Conservation (phyloP, 2,888 invertebrate species). For the Papilio demoleus region DNA sequence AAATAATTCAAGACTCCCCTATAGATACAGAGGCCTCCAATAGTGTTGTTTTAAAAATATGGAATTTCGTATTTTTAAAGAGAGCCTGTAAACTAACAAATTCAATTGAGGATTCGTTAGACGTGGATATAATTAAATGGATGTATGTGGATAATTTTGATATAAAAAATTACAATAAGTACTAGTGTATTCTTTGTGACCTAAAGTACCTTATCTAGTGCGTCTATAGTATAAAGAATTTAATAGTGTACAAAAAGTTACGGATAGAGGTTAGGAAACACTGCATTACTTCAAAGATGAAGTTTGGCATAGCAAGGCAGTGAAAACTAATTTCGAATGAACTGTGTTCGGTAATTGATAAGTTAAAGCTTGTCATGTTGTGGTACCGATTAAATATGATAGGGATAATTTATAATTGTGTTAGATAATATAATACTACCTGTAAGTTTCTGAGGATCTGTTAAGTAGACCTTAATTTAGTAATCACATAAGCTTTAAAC, state of each 20-base stretch:
- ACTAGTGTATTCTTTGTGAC: no score
- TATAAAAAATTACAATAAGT: neutral
- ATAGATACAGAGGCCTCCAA: no score
- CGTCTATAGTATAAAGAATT: neutral
- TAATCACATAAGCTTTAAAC: neutral
- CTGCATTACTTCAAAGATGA: neutral
- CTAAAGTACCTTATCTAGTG: neutral
- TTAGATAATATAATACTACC: neutral
- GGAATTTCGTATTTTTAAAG: no score
- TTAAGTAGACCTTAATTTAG: neutral
- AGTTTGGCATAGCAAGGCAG: neutral
- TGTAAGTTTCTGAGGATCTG: neutral
- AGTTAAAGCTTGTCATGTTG: no score
- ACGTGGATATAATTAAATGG: no score
- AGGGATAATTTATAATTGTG: neutral
- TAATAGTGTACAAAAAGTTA: neutral
- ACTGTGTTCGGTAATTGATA: neutral
- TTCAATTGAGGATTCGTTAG: no score
- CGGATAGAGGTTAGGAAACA: neutral
- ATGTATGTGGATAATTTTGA: no score
- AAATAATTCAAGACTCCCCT: no score
- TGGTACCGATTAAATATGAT: neutral
- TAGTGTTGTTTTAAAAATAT: no score
- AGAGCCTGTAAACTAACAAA: no score
- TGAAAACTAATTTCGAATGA: neutral